A percentile compares a stretch with the other conserved stretches of the same genome.
phyloP scores from a whole-genome alignment of 2,113 vertebrate species.

The Coregonus clupeaformis region DNA sequence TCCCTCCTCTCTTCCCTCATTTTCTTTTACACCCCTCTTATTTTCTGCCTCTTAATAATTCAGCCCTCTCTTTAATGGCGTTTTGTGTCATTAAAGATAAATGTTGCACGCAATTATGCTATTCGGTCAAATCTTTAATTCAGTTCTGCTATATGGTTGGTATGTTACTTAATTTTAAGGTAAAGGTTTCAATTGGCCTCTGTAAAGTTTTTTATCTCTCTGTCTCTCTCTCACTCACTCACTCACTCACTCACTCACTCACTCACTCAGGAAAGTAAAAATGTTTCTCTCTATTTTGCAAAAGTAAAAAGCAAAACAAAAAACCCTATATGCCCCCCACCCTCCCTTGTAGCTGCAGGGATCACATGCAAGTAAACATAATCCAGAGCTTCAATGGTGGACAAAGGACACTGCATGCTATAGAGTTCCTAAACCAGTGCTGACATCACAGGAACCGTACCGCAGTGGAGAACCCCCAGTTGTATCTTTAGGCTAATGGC shows the following conservation, averaged over 20 bases:
- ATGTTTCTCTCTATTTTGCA: too few species aligned
- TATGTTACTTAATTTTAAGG: not conserved
- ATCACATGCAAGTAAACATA: not conserved
- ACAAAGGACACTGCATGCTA: not conserved
- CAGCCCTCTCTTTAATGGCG: slow-evolving; percentile 15
- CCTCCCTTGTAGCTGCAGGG: slow-evolving; percentile 4
- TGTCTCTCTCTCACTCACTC: too few species aligned
- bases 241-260: too few species aligned
- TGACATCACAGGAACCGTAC: not conserved
- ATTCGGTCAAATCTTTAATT: slow-evolving; percentile 20
- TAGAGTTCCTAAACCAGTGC: not conserved
- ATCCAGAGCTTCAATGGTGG: slow-evolving; percentile 6
- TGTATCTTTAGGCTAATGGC: not conserved
- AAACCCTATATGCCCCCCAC: slow-evolving; percentile 13
- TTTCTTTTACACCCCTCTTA: slow-evolving; percentile 1
- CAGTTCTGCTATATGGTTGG: slow-evolving; percentile 19
- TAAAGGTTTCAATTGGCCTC: too few species aligned
- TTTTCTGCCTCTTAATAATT: slow-evolving; percentile 36
- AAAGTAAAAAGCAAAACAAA: too few species aligned
- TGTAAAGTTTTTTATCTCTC: too few species aligned
- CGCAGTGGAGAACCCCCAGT: not conserved
- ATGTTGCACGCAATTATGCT: slow-evolving; percentile 47
- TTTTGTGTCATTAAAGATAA: slow-evolving; percentile 34
- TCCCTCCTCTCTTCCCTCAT: slow-evolving; percentile 13
- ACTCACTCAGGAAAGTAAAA: too few species aligned